Conservation (phyloP, 2,888 invertebrate genomes). For the Dynastes hyllus region DNA sequence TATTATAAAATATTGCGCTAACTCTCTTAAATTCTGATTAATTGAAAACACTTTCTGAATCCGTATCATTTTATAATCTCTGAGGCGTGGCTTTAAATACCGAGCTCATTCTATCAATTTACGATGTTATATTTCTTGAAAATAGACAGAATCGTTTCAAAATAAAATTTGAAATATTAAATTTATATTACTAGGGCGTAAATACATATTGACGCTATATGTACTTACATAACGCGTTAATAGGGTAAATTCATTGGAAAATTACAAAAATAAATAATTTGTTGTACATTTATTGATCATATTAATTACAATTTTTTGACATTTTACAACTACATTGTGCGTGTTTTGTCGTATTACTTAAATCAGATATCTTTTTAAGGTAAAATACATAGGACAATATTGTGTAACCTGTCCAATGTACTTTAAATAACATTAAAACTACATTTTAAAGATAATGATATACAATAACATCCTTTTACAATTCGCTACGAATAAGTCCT, state of each 20-base stretch:
- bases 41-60: not conserved
- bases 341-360: slow-evolving; percentile 28
- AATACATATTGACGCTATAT: not conserved
- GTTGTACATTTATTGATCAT: slow-evolving; percentile 9
- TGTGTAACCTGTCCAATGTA: not conserved
- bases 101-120: slow-evolving; percentile 6
- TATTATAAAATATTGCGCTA: slow-evolving; percentile 2
- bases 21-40: slow-evolving; percentile 15
- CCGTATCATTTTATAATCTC: not conserved
- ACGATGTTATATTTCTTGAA: slow-evolving; percentile 10
- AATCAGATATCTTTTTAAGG: not conserved
- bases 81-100: slow-evolving; percentile 1
- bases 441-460: not conserved
- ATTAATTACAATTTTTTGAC: slow-evolving; percentile 2
- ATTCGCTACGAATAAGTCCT: not conserved
- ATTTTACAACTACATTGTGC: slow-evolving; percentile 35
- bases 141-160: not conserved
- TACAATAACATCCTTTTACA: not conserved
- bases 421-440: slow-evolving; percentile 7
- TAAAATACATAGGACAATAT: not conserved
- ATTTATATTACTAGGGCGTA: not conserved
- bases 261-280: not conserved
- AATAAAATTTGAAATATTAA: not conserved
- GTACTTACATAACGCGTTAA: not conserved
- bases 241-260: too few relatives aligned